Evolutionary conservation across 2,113 vertebrate species (phyloP).

Genomic region (Trachemys scripta): DNA sequence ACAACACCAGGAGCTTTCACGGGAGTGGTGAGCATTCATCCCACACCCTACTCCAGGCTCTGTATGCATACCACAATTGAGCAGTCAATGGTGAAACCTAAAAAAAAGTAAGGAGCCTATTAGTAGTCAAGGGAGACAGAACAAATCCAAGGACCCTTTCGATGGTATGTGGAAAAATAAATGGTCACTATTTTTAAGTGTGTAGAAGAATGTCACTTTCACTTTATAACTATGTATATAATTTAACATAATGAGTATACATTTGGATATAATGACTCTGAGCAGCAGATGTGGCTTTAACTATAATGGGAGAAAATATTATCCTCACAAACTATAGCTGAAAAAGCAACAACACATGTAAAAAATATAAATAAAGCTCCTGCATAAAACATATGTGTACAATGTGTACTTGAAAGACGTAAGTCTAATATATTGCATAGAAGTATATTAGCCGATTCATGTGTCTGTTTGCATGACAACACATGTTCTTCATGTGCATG

Average conservation of each 20-base stretch:
- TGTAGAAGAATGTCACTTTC: background rate
- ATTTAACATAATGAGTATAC: background rate
- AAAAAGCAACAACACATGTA: background rate
- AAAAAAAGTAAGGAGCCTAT: no score
- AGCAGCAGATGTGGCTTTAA: conserved; percentile 15
- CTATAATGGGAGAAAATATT: background rate
- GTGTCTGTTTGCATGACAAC: background rate
- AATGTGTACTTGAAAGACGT: conserved; percentile 19
- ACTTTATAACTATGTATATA: background rate
- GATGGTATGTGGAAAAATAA: background rate
- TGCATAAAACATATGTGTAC: conserved; percentile 6
- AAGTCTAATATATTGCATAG: background rate
- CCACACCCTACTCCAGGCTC: background rate
- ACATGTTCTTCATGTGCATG: background rate
- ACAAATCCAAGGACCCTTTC: background rate
- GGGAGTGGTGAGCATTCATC: background rate
- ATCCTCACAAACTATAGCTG: background rate
- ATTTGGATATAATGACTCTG: background rate
- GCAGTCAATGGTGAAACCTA: background rate
- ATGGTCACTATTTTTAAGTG: background rate
- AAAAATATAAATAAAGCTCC: conserved; percentile 9
- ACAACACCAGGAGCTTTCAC: background rate
- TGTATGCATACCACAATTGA: background rate
- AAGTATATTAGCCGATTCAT: background rate
- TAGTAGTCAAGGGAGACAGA: background rate